A percentile compares a stretch with the other conserved stretches of the same genome.
Conservation (phyloP, 2,797 vertebrate species). For the Chelonia mydas region DNA sequence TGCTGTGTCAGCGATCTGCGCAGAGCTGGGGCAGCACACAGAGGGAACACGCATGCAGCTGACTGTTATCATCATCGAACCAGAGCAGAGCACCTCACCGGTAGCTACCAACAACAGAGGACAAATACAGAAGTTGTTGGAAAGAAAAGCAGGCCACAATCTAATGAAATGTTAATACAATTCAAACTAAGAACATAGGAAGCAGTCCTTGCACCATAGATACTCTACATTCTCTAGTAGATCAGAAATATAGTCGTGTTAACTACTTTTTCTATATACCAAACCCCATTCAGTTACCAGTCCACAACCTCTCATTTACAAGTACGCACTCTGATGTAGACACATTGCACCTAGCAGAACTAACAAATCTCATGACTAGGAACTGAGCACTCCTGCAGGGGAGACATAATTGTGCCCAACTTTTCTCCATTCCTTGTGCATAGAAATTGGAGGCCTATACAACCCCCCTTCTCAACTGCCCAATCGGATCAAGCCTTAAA, state of each 20-base stretch:
- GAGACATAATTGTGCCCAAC: not conserved
- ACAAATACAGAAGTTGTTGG: accelerated
- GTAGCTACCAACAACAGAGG: too few species aligned
- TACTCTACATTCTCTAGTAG: accelerated
- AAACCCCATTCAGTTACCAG: accelerated
- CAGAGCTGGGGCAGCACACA: too few species aligned
- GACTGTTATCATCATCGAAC: too few species aligned
- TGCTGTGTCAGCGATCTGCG: too few species aligned
- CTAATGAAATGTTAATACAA: accelerated
- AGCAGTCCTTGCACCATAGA: accelerated
- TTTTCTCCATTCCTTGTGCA: not conserved
- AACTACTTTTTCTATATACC: accelerated
- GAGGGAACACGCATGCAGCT: too few species aligned
- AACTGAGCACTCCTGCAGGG: accelerated
- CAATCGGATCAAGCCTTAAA: not conserved
- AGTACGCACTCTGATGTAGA: not conserved
- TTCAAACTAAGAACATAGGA: accelerated
- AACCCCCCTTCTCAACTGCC: not conserved
- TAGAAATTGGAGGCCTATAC: not conserved
- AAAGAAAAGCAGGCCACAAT: accelerated
- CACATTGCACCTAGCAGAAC: not conserved
- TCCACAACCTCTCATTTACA: not conserved
- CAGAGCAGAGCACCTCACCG: too few species aligned
- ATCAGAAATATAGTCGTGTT: accelerated
- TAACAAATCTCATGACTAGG: accelerated